A percentile compares a stretch with the other conserved stretches of the same genome.
Evolutionary conservation across 2,113 vertebrate genomes (phyloP).

Genomic region (Crypturellus undulatus): DNA sequence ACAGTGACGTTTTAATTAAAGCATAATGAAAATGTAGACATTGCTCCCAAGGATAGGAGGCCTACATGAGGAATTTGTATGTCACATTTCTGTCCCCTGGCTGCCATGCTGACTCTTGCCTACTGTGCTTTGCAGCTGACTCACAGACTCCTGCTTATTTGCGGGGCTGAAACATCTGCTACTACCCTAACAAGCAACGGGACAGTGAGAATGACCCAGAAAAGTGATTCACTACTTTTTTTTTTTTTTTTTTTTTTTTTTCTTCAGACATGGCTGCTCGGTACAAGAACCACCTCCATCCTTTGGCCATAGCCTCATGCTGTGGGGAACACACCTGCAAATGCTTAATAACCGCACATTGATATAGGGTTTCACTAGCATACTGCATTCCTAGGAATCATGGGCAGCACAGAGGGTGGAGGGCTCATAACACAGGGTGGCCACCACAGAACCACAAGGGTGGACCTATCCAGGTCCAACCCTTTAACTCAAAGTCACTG

Average conservation of each 20-base stretch:
- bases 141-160: not conserved
- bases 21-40: not conserved
- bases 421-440: not conserved
- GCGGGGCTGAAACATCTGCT: not conserved
- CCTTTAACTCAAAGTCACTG: not conserved
- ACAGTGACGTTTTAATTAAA: not conserved
- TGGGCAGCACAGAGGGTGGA: too few relatives aligned
- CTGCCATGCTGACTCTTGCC: not conserved
- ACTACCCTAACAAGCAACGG: not conserved
- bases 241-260: not conserved
- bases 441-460: not conserved
- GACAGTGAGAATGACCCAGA: not conserved
- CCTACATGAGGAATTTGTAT: not conserved
- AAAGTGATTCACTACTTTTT: not conserved
- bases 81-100: not conserved
- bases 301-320: not conserved
- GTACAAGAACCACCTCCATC: not conserved
- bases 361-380: not conserved
- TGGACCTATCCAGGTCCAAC: not conserved
- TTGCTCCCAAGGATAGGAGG: not conserved
- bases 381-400: not conserved
- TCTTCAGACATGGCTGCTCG: not conserved
- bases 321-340: not conserved
- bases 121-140: not conserved
- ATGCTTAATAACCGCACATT: not conserved